Base-by-base conservation (phyloP, 2,113 vertebrate species). In the Poeciliopsis occidentalis region DNA sequence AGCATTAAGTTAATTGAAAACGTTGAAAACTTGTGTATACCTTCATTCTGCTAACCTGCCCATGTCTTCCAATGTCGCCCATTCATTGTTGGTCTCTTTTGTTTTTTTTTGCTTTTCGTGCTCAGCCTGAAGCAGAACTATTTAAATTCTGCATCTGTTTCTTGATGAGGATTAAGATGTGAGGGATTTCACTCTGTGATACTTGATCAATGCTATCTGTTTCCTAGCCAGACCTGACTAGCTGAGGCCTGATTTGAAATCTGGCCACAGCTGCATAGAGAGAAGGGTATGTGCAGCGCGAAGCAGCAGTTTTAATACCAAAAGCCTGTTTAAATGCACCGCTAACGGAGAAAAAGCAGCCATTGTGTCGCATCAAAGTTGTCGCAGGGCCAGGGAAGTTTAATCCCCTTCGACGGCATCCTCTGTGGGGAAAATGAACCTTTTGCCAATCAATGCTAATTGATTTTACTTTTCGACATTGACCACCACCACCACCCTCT, bases 361-460 rank as follows among this genome's bases (percentile, higher is more conserved):
- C 89, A 94, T 95, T 94, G 93, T 94, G 93, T 90, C 69, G 78
- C 88, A 94, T 97, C 95, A 97, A 95, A 97, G 95, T 96, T 96
- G 96, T 95, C 95, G 94, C 93, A 94, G 87, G 85, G 76, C 79
- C 84, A 51, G 71, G 95, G 93, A 96, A 96, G 94, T 96, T 95
- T 97, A 99, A 98, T 98, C 95, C 96, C 93, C 92, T 93, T 96
- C 94, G 94, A 95, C 95, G 86, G 88, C 86, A 92, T 92, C 93
- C 91, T 93, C 91, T 93, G 96, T 95, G 95, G 92, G 96, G 96
- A 96, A 98, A 98, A 97, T 97, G 95, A 97, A 97, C 96, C 96
- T 97, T 97, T 97, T 95, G 90, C 87, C 96, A 97, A 97, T 98
- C 97, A 97, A 98, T 99, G 97, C 95, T 97, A 97, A 98, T 98